These are phyloP conservation scores for Lissocephala sabroskyi DNA, from an alignment of 2,888 invertebrate species.

Conservation along the genomic window DNA sequence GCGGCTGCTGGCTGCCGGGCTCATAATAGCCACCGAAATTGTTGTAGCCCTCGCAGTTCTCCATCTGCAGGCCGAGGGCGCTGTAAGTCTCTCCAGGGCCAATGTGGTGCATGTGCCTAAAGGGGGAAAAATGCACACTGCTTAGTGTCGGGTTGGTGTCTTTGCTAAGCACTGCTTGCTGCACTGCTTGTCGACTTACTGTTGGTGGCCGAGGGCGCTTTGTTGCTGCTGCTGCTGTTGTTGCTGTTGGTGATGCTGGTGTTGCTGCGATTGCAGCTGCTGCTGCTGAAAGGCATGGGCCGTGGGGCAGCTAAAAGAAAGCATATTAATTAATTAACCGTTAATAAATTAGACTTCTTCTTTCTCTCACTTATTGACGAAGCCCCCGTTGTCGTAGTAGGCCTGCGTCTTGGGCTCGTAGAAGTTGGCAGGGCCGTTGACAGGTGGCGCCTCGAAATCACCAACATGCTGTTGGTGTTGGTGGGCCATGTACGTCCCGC, in stretches of 20 bases:
- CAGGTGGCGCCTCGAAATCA: constrained; percentile 65
- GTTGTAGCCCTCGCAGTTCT: constrained; percentile 66
- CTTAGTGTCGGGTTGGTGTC: not conserved
- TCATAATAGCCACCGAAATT: constrained; percentile 62
- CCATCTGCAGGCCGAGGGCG: constrained; percentile 66
- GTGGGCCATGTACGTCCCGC: constrained; percentile 44
- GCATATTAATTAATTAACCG: too few relatives aligned
- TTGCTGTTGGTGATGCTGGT: constrained; percentile 39
- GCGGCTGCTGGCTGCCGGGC: constrained; percentile 73
- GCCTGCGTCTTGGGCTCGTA: constrained; percentile 66
- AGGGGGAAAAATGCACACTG: not conserved
- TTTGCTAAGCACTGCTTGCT: not conserved
- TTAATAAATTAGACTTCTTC: too few relatives aligned
- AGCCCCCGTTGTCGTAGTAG: constrained; percentile 66
- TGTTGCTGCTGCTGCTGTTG: constrained; percentile 27
- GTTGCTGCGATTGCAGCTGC: constrained; percentile 53
- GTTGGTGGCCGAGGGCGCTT: constrained; percentile 40
- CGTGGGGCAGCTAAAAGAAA: not conserved
- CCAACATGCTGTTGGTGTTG: constrained; percentile 56
- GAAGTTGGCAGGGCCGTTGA: constrained; percentile 61
- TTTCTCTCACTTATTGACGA: constrained; percentile 17
- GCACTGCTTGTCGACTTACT: constrained; percentile 32
- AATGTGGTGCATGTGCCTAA: constrained; percentile 54
- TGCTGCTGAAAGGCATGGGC: constrained; percentile 28
- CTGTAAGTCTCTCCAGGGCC: constrained; percentile 54